Percentiles rank a stretch among this genome's conserved stretches.
These are phyloP conservation scores for Pollimyrus isidori DNA, from an alignment of 2,113 vertebrate genomes.

Conservation along the genomic window DNA sequence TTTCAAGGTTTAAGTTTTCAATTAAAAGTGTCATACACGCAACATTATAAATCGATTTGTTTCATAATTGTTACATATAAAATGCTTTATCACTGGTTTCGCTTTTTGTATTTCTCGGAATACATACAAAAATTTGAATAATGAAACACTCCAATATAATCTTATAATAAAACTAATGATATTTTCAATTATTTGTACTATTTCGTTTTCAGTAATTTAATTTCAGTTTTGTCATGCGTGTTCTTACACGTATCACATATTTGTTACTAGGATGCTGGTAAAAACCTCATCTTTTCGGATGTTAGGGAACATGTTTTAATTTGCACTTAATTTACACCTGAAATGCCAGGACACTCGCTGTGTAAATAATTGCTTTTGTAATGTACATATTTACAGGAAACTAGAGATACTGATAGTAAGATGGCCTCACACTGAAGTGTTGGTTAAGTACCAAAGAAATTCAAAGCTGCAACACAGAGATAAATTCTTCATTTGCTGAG, in stretches of 20 bases:
- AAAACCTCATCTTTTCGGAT: neutral
- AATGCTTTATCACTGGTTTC: neutral
- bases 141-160: neutral
- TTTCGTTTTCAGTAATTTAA: neutral
- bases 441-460: neutral
- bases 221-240: neutral
- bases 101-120: neutral
- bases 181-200: neutral
- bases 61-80: neutral
- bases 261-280: neutral
- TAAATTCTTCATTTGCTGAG: neutral
- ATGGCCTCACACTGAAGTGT: neutral
- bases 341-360: neutral
- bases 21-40: neutral
- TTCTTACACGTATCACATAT: neutral
- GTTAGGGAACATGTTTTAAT: neutral
- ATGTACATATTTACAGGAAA: neutral
- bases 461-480: neutral
- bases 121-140: neutral
- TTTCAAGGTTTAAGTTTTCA: neutral
- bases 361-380: neutral
- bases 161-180: neutral
- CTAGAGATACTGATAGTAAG: neutral
- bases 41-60: neutral
- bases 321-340: neutral